Percentiles rank a stretch among this genome's conserved stretches.
Conservation (phyloP, 2,113 vertebrate genomes). For the Labrus mixtus region DNA sequence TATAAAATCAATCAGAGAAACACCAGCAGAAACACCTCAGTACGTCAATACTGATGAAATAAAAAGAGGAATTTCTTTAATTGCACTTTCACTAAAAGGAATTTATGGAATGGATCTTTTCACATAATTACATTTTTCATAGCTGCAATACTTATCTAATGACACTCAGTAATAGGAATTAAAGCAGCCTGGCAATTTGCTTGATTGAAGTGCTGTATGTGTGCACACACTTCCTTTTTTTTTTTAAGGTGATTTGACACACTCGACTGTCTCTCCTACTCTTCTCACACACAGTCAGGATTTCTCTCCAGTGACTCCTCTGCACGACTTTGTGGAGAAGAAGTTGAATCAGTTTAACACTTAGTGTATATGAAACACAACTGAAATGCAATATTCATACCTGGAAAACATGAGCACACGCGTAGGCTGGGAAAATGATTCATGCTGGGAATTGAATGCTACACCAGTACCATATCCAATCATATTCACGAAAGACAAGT, state of each 20-base stretch:
- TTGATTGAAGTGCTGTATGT: constrained; percentile 3
- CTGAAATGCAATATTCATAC: background rate
- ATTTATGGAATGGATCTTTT: constrained; percentile 14
- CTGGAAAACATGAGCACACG: no score
- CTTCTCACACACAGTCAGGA: background rate
- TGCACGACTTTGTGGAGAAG: background rate
- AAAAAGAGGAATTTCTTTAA: constrained; percentile 1
- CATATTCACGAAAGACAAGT: no score
- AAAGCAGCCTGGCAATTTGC: background rate
- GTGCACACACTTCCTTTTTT: background rate
- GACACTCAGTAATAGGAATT: background rate
- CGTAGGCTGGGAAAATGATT: no score
- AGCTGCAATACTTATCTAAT: background rate
- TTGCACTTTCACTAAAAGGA: background rate
- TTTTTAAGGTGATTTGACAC: background rate
- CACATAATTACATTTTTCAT: background rate
- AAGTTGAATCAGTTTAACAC: background rate
- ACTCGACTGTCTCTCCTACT: background rate
- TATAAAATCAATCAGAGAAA: background rate
- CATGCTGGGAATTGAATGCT: no score
- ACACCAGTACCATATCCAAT: no score
- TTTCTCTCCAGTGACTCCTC: background rate
- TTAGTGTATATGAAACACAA: background rate
- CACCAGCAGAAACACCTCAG: background rate
- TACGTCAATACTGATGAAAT: constrained; percentile 1